Evolutionary conservation across 23 tunicate species (phyloP).

Genomic region (Phallusia fumigata): DNA sequence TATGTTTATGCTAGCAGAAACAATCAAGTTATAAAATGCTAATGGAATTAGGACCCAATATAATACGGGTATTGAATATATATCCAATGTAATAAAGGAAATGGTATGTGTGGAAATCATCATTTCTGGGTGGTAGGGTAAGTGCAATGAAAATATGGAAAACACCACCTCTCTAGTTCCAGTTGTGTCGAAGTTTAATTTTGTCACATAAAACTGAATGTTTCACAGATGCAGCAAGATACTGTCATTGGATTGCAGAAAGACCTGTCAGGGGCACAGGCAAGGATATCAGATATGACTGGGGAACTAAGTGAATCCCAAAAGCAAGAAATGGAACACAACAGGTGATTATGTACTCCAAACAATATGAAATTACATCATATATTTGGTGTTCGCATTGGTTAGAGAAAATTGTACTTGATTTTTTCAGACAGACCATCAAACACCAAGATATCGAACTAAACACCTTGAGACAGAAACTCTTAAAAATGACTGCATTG

Average conservation of each 20-base stretch:
- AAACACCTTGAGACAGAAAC: slow-evolving; percentile 47
- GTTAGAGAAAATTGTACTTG: slow-evolving; percentile 7
- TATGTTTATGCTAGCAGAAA: too few relatives aligned
- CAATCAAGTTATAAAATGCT: too few relatives aligned
- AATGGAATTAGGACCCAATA: too few relatives aligned
- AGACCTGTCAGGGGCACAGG: slow-evolving; percentile 67
- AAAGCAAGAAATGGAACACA: slow-evolving; percentile 75
- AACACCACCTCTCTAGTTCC: too few relatives aligned
- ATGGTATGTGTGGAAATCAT: too few relatives aligned
- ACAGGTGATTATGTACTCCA: slow-evolving; percentile 25
- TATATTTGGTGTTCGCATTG: slow-evolving; percentile 38
- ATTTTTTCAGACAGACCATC: slow-evolving; percentile 36
- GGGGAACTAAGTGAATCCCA: slow-evolving; percentile 83
- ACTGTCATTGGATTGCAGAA: slow-evolving; percentile 46
- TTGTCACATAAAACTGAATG: not conserved
- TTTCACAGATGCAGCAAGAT: slow-evolving; percentile 52
- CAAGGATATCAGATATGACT: slow-evolving; percentile 85
- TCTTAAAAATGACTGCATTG: slow-evolving; percentile 46
- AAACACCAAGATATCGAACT: slow-evolving; percentile 70
- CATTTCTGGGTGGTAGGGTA: too few relatives aligned
- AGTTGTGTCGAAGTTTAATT: too few relatives aligned
- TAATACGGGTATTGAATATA: too few relatives aligned
- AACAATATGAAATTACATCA: not conserved
- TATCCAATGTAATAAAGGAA: too few relatives aligned
- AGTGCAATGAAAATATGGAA: too few relatives aligned